These are phyloP conservation scores for Xanthorhoe spadicearia DNA, from an alignment of 2,888 invertebrate species.

Conservation along the genomic window DNA sequence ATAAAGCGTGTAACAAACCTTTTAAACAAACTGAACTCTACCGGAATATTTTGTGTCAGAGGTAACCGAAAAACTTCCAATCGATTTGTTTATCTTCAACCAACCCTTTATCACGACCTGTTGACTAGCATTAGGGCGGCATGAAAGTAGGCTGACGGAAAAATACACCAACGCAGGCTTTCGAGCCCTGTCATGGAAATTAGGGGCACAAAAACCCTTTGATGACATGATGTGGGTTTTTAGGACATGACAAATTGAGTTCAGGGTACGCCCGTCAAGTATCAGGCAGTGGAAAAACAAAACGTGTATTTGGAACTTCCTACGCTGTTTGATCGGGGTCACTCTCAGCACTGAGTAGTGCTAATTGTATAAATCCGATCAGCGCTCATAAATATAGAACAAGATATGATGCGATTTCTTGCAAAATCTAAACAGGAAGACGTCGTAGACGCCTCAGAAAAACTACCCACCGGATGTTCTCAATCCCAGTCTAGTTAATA, in stretches of 20 bases:
- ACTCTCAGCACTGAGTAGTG: neutral
- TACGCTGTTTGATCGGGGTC: neutral
- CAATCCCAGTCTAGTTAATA: conserved; percentile 26
- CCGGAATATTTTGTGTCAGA: neutral
- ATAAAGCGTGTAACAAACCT: neutral
- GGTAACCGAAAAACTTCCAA: conserved; percentile 39
- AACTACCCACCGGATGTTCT: conserved; percentile 26
- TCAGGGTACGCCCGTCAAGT: conserved; percentile 1
- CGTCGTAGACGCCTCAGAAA: conserved; percentile 13
- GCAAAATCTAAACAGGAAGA: conserved; percentile 22
- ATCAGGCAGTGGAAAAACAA: neutral
- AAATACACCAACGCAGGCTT: conserved; percentile 49
- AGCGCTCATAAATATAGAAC: conserved; percentile 19
- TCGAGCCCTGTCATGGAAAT: conserved; percentile 36
- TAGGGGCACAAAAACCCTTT: conserved; percentile 52
- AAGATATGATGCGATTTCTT: conserved; percentile 16
- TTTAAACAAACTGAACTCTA: neutral
- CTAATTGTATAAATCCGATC: conserved; percentile 14
- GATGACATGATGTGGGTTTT: conserved; percentile 38
- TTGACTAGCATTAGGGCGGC: conserved; percentile 17
- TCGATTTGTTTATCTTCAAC: conserved; percentile 56
- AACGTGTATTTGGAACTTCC: neutral
- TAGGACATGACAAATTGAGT: conserved; percentile 28
- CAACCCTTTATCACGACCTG: conserved; percentile 58
- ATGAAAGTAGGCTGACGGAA: conserved; percentile 56